A percentile compares a stretch with the other conserved stretches of the same genome.
Conservation (phyloP, 2,797 vertebrate genomes). For the Chaetophractus vellerosus region DNA sequence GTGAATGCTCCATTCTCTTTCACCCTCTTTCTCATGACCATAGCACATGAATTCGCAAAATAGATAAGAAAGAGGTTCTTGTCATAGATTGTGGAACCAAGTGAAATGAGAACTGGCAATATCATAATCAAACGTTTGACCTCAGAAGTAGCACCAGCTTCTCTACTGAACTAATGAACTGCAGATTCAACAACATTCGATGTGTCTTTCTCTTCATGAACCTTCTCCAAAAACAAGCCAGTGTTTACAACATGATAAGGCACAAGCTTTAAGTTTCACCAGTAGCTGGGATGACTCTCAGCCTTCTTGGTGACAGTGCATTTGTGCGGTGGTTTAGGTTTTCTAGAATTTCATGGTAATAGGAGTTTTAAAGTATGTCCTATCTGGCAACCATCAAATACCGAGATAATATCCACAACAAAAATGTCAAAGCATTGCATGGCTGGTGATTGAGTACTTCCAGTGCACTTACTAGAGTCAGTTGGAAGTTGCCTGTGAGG, state of each 20-base stretch:
- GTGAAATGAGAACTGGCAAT: background rate
- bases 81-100: background rate
- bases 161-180: background rate
- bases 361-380: background rate
- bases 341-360: background rate
- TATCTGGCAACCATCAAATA: background rate
- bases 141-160: background rate
- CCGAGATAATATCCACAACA: background rate
- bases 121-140: background rate
- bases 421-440: background rate
- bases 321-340: background rate
- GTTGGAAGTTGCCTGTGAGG: background rate
- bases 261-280: background rate
- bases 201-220: background rate
- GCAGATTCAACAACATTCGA: background rate
- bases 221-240: background rate
- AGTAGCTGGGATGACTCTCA: background rate
- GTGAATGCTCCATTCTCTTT: background rate
- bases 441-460: background rate
- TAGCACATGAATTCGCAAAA: background rate
- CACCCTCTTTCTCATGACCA: background rate
- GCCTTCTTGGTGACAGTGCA: background rate
- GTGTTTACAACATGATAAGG: background rate
- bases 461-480: background rate
- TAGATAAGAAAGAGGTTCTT: background rate